phyloP scores from a whole-genome alignment of 2,113 vertebrate genomes.

The Tetraodon nigroviridis region DNA sequence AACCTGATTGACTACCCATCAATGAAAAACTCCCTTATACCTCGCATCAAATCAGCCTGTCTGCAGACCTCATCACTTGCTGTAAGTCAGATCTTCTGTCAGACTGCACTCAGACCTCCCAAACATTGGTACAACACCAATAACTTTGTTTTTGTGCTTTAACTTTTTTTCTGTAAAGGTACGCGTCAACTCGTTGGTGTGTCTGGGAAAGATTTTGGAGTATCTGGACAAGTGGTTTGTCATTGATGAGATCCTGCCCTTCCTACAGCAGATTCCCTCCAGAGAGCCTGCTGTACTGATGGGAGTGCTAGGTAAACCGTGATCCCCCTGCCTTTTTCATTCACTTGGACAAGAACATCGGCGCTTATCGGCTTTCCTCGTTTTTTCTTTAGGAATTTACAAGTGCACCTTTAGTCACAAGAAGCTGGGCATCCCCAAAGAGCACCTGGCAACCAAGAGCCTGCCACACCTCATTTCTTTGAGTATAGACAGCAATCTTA shows the following conservation, averaged over 20 bases:
- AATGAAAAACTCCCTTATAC: conserved; percentile 98
- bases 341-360: neutral
- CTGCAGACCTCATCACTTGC: conserved; percentile 96
- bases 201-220: conserved; percentile 96
- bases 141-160: neutral
- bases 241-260: conserved; percentile 95
- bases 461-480: conserved; percentile 94
- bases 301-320: conserved; percentile 90
- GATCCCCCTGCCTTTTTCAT: neutral
- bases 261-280: conserved; percentile 96
- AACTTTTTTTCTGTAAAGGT: conserved; percentile 71
- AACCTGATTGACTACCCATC: conserved; percentile 98
- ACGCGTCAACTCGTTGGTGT: conserved; percentile 95
- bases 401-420: conserved; percentile 98
- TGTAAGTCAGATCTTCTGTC: conserved; percentile 72
- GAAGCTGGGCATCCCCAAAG: conserved; percentile 97
- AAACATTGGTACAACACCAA: neutral
- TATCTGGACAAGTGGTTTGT: conserved; percentile 99
- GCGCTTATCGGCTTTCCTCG: neutral
- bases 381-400: conserved; percentile 84
- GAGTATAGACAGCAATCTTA: conserved; percentile 97
- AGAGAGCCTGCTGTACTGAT: conserved; percentile 97
- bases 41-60: conserved; percentile 93
- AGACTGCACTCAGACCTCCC: neutral
- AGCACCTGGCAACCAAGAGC: conserved; percentile 89